These are phyloP conservation scores for Drosophila gaucha DNA, from an alignment of 2,888 invertebrate species.

Conservation along the genomic window DNA sequence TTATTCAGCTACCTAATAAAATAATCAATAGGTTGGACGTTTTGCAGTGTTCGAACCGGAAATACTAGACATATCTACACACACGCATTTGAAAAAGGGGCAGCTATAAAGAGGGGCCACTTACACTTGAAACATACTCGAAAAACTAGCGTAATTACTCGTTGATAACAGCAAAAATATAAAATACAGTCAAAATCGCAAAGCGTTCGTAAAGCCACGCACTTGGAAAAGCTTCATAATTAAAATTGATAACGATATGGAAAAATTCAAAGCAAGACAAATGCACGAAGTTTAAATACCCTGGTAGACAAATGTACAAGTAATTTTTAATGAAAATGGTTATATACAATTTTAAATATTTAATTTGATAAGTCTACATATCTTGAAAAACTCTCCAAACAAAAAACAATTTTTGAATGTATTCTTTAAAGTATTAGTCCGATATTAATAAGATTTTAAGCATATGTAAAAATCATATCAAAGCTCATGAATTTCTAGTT, in stretches of 20 bases:
- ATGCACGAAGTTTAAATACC: background rate
- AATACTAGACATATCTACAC: slow-evolving; percentile 49
- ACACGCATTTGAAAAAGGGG: slow-evolving; percentile 19
- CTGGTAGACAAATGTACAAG: too few species aligned
- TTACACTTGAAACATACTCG: slow-evolving; percentile 44
- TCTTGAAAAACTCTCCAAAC: too few species aligned
- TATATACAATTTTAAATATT: too few species aligned
- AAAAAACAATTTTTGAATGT: too few species aligned
- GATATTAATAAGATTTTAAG: too few species aligned
- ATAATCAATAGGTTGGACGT: slow-evolving; percentile 60
- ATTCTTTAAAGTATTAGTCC: too few species aligned
- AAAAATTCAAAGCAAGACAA: background rate
- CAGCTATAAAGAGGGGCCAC: slow-evolving; percentile 17
- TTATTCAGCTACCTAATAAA: slow-evolving; percentile 67
- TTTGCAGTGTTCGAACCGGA: slow-evolving; percentile 64
- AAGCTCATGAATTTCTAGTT: too few species aligned
- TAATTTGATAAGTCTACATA: too few species aligned
- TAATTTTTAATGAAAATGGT: too few species aligned
- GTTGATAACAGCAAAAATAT: slow-evolving; percentile 26
- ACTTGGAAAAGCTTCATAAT: slow-evolving; percentile 15
- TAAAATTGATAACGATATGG: slow-evolving; percentile 28
- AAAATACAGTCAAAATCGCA: background rate
- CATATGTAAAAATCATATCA: too few species aligned
- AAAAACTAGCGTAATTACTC: slow-evolving; percentile 34
- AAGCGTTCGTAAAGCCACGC: slow-evolving; percentile 2